These are phyloP conservation scores for Tapirus indicus DNA, from an alignment of 2,797 vertebrate species.

Conservation along the genomic window DNA sequence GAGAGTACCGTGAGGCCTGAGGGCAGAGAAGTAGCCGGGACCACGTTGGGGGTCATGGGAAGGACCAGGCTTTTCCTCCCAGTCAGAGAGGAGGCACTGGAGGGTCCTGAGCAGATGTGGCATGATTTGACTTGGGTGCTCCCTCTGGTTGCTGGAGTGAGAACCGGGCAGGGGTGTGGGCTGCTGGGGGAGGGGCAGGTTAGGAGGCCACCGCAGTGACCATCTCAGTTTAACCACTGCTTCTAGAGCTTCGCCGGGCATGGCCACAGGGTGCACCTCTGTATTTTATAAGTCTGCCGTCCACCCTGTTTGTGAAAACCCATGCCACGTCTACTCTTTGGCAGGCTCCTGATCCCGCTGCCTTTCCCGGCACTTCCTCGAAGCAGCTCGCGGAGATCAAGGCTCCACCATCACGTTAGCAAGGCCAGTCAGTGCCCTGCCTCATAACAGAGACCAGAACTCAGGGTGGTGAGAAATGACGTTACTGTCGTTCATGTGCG, in stretches of 20 bases:
- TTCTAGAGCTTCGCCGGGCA: background rate
- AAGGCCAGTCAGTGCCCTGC: background rate
- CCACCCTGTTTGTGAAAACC: background rate
- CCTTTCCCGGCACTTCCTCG: background rate
- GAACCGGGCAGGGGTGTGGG: background rate
- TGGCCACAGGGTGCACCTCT: background rate
- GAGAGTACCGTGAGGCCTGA: background rate
- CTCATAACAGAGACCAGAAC: background rate
- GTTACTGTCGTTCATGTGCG: background rate
- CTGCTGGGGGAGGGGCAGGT: no score
- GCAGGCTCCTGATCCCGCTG: background rate
- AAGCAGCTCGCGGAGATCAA: background rate
- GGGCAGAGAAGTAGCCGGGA: background rate
- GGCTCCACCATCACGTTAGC: background rate
- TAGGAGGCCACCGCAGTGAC: no score
- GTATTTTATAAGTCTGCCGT: background rate
- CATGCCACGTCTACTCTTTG: background rate
- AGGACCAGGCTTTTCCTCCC: background rate
- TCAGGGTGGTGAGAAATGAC: background rate
- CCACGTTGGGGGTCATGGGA: background rate
- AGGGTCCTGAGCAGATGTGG: background rate
- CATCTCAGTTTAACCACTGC: background rate
- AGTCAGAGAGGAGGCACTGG: background rate
- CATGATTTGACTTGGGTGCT: background rate
- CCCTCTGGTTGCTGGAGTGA: background rate